phyloP scores from a whole-genome alignment of 2,888 invertebrate genomes.

The Crematogaster levior region DNA sequence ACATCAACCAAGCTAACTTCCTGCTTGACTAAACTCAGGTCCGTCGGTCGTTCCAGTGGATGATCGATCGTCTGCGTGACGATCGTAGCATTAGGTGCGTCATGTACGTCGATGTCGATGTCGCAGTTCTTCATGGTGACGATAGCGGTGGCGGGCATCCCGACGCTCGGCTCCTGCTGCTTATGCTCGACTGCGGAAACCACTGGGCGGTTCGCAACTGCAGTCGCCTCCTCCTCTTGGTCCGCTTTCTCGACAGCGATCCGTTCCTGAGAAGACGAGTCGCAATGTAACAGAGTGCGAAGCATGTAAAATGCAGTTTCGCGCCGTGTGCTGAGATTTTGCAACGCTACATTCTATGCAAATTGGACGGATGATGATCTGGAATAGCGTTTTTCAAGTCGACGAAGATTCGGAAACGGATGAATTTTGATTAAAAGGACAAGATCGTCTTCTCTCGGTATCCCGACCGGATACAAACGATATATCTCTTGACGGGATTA shows the following conservation, averaged over 20 bases:
- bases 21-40: constrained; percentile 71
- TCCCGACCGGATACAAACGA: not conserved
- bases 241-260: constrained; percentile 72
- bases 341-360: constrained; percentile 84
- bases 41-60: constrained; percentile 73
- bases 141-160: constrained; percentile 29
- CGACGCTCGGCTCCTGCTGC: constrained; percentile 68
- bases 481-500: not conserved
- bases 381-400: constrained; percentile 73
- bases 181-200: constrained; percentile 70
- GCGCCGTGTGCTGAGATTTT: constrained; percentile 75
- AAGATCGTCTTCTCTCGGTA: not conserved
- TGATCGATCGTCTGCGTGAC: constrained; percentile 23
- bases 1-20: constrained; percentile 62
- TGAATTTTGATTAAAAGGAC: not conserved
- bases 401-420: not conserved
- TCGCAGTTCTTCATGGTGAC: constrained; percentile 56
- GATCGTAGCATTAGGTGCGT: constrained; percentile 51
- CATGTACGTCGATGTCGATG: constrained; percentile 57
- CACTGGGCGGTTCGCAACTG: constrained; percentile 64
- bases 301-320: constrained; percentile 56
- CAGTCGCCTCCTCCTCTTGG: constrained; percentile 60
- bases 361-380: constrained; percentile 70
- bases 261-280: constrained; percentile 78
- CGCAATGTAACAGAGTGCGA: constrained; percentile 69